Conservation (phyloP, 2,797 vertebrate genomes). For the Lateolabrax maculatus region DNA sequence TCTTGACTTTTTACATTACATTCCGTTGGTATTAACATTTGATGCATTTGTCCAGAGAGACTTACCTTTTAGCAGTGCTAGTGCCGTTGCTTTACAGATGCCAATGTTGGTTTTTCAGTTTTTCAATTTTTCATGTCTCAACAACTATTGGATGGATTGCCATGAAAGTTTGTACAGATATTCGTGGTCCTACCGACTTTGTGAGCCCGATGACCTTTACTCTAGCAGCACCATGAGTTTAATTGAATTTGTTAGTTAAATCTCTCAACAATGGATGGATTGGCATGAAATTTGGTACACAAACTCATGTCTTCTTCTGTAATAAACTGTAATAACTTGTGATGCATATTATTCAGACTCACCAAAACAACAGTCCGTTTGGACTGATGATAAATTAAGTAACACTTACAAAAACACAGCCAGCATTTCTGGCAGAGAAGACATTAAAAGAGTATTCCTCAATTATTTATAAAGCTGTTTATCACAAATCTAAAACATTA, state of each 20-base stretch:
- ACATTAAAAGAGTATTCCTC: constrained; percentile 46
- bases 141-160: background rate
- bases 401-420: constrained; percentile 36
- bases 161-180: background rate
- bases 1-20: background rate
- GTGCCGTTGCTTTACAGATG: background rate
- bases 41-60: background rate
- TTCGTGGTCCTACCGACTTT: background rate
- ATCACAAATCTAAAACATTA: constrained; percentile 33
- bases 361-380: constrained; percentile 53
- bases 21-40: background rate
- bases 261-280: background rate
- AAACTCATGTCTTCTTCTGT: background rate
- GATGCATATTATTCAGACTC: constrained; percentile 14
- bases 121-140: too few species aligned
- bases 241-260: background rate
- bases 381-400: constrained; percentile 48
- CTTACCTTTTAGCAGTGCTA: background rate
- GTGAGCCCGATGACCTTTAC: background rate
- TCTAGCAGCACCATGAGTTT: background rate
- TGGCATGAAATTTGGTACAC: background rate
- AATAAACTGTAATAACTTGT: background rate
- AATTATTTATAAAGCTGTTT: constrained; percentile 54
- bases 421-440: constrained; percentile 34
- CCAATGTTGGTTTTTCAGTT: background rate